phyloP scores from a whole-genome alignment of 2,888 invertebrate genomes.

The Fragum sueziense region DNA sequence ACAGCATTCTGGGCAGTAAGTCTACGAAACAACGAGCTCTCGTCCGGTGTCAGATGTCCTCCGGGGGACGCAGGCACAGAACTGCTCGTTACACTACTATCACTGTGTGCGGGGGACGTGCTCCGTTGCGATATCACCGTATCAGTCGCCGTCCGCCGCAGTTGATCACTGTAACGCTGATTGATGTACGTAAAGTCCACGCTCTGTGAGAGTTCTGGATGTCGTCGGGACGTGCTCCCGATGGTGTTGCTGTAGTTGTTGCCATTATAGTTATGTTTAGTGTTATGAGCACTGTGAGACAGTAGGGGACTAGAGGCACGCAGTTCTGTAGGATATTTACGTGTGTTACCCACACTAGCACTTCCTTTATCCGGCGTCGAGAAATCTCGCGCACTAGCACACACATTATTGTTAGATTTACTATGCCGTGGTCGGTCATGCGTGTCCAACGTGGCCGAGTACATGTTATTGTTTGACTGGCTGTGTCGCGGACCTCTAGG shows the following conservation, averaged over 20 bases:
- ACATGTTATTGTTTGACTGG: slow-evolving; percentile 54
- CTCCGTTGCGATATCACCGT: slow-evolving; percentile 68
- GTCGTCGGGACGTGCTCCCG: slow-evolving; percentile 63
- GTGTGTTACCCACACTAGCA: slow-evolving; percentile 25
- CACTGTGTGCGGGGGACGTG: slow-evolving; percentile 53
- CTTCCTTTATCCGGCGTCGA: slow-evolving; percentile 5
- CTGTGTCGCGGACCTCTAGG: slow-evolving; percentile 39
- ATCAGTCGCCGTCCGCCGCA: slow-evolving; percentile 73
- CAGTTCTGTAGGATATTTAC: slow-evolving; percentile 47
- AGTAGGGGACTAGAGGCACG: slow-evolving; percentile 59
- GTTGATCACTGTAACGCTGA: slow-evolving; percentile 63
- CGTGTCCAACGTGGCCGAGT: slow-evolving; percentile 45
- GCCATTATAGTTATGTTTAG: slow-evolving; percentile 29
- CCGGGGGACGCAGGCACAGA: slow-evolving; percentile 44
- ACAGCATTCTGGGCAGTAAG: slow-evolving; percentile 74
- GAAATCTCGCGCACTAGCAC: slow-evolving; percentile 47
- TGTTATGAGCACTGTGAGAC: slow-evolving; percentile 41
- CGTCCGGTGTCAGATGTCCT: slow-evolving; percentile 59
- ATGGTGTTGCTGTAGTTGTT: slow-evolving; percentile 60
- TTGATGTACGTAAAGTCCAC: slow-evolving; percentile 70
- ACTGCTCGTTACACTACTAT: slow-evolving; percentile 34
- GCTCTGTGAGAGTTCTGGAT: slow-evolving; percentile 72
- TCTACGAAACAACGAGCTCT: slow-evolving; percentile 61
- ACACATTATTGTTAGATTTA: slow-evolving; percentile 48
- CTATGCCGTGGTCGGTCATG: slow-evolving; percentile 38